These are phyloP conservation scores for Amblyjoppa proteus DNA, from an alignment of 2,888 invertebrate species.

Conservation along the genomic window DNA sequence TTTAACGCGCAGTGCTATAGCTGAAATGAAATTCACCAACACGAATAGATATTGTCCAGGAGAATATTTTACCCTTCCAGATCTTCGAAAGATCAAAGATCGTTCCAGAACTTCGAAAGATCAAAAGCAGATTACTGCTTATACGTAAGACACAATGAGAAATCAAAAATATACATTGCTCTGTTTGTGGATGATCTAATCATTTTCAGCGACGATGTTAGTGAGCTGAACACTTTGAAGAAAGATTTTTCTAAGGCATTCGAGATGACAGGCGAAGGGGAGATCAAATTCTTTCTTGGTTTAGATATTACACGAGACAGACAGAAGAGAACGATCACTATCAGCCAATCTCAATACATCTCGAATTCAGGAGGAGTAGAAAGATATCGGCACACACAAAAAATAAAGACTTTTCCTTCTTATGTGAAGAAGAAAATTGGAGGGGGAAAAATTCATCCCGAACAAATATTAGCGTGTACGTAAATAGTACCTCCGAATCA, in stretches of 20 bases:
- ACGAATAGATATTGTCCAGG: no score
- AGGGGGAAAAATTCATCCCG: slow-evolving; percentile 10
- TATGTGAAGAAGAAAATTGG: slow-evolving; percentile 31
- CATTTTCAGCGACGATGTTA: slow-evolving; percentile 2
- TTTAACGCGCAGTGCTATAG: no score
- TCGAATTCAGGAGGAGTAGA: background rate
- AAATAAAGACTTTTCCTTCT: background rate
- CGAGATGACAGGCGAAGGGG: no score
- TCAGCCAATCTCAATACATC: slow-evolving; percentile 14
- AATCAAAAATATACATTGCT: background rate
- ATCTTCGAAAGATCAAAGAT: background rate
- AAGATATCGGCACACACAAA: background rate
- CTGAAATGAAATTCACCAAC: no score
- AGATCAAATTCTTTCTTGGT: no score
- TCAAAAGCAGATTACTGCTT: background rate
- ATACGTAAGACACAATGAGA: background rate
- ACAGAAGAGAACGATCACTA: background rate
- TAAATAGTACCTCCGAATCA: background rate
- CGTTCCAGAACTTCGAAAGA: background rate
- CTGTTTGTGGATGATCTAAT: background rate
- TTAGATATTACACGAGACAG: background rate
- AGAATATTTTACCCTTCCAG: no score
- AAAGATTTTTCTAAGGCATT: no score
- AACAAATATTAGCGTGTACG: background rate
- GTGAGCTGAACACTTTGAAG: background rate